Percentiles rank a stretch among this genome's conserved stretches.
These are phyloP conservation scores for Epinephelus lanceolatus DNA, from an alignment of 2,113 vertebrate species.

Conservation along the genomic window DNA sequence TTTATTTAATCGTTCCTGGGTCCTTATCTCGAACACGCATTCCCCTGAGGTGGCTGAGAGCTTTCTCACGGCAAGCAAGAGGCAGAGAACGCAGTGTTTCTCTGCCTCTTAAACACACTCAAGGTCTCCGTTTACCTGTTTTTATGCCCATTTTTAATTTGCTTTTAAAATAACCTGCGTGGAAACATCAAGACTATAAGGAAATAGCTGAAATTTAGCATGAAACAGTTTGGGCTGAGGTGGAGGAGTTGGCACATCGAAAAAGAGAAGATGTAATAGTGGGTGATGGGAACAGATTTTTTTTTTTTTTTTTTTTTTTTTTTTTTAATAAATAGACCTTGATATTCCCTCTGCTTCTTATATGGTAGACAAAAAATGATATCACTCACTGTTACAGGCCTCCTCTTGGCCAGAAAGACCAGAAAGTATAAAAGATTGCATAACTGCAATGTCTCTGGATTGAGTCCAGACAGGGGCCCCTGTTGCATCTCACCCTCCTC, in stretches of 20 bases:
- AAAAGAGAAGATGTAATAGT: background rate
- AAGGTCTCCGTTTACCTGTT: background rate
- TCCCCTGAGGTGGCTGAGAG: conserved; percentile 74
- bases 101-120: conserved; percentile 30
- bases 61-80: conserved; percentile 82
- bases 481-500: background rate
- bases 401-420: background rate
- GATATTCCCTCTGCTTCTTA: background rate
- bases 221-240: background rate
- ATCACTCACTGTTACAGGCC: background rate
- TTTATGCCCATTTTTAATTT: background rate
- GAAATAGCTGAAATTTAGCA: background rate
- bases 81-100: conserved; percentile 44
- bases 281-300: background rate
- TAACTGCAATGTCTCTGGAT: background rate
- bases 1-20: conserved; percentile 84
- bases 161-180: background rate
- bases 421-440: background rate
- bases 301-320: background rate
- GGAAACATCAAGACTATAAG: background rate
- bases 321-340: background rate
- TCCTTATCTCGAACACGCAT: conserved; percentile 79
- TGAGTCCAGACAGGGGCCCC: background rate
- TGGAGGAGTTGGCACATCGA: too few species aligned
- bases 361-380: background rate